Conservation (phyloP, 2,113 vertebrate species). For the Ahaetulla prasina region DNA sequence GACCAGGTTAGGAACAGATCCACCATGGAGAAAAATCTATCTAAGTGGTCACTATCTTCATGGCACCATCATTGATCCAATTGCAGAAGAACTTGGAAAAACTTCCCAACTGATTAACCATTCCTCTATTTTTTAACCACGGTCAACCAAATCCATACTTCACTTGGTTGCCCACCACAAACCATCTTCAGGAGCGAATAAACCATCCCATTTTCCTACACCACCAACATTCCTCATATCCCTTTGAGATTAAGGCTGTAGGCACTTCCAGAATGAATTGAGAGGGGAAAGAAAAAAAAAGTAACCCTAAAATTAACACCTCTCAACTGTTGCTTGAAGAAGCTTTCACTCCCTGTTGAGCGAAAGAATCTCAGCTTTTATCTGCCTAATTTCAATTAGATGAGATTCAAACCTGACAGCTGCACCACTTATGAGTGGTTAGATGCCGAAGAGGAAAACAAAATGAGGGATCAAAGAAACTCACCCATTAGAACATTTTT, state of each 20-base stretch:
- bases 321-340: not conserved
- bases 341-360: not conserved
- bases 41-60: not conserved
- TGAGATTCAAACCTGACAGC: not conserved
- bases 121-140: not conserved
- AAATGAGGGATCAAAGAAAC: not conserved
- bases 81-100: not conserved
- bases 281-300: not conserved
- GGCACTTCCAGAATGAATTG: not conserved
- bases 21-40: not conserved
- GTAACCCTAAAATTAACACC: not conserved
- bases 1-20: not conserved
- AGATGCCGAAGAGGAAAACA: not conserved
- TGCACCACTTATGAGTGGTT: not conserved
- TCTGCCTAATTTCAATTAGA: conserved; percentile 4
- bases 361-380: not conserved
- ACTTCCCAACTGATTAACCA: not conserved
- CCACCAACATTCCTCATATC: not conserved
- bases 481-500: not conserved
- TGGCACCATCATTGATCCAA: not conserved
- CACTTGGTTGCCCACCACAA: not conserved
- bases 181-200: not conserved
- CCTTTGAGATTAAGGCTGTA: not conserved
- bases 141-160: too few species aligned
- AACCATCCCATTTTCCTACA: not conserved